Percentiles rank a stretch among this genome's conserved stretches.
phyloP scores from a whole-genome alignment of 2,888 invertebrate genomes.

The Melitaea athalia region DNA sequence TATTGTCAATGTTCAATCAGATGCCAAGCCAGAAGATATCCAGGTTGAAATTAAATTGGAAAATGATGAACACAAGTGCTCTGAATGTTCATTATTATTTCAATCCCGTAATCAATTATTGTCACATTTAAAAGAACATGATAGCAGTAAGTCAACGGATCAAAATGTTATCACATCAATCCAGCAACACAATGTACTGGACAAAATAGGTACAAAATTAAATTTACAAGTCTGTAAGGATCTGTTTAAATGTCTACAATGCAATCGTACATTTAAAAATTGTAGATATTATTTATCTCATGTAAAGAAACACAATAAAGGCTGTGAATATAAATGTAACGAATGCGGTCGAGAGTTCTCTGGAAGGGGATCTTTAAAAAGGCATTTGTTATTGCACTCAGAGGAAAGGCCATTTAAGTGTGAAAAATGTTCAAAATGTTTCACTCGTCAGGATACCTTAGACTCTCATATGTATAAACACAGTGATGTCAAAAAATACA shows the following conservation, averaged over 20 bases:
- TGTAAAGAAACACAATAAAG: slow-evolving; percentile 57
- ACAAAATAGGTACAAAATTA: slow-evolving; percentile 25
- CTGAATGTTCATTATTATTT: slow-evolving; percentile 26
- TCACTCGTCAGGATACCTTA: slow-evolving; percentile 81
- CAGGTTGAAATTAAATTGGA: slow-evolving; percentile 30
- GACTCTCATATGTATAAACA: slow-evolving; percentile 83
- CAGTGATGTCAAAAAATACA: slow-evolving; percentile 79
- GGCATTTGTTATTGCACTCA: slow-evolving; percentile 80
- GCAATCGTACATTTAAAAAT: slow-evolving; percentile 78
- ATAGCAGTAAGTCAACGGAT: not conserved
- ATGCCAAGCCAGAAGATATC: not conserved
- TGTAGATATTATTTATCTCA: slow-evolving; percentile 74
- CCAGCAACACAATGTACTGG: not conserved
- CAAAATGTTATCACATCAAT: slow-evolving; percentile 21
- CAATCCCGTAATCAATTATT: slow-evolving; percentile 16
- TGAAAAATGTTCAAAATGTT: slow-evolving; percentile 80
- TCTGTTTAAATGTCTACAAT: slow-evolving; percentile 73
- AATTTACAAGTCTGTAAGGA: slow-evolving; percentile 45
- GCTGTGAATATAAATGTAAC: slow-evolving; percentile 68
- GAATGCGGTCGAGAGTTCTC: slow-evolving; percentile 72
- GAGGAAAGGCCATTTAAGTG: slow-evolving; percentile 79
- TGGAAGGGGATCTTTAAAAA: slow-evolving; percentile 62
- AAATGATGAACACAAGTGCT: slow-evolving; percentile 24
- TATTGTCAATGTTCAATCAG: not conserved
- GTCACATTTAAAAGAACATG: slow-evolving; percentile 27